Base-by-base conservation (phyloP, 2,113 vertebrate genomes). In the Anas platyrhynchos region DNA sequence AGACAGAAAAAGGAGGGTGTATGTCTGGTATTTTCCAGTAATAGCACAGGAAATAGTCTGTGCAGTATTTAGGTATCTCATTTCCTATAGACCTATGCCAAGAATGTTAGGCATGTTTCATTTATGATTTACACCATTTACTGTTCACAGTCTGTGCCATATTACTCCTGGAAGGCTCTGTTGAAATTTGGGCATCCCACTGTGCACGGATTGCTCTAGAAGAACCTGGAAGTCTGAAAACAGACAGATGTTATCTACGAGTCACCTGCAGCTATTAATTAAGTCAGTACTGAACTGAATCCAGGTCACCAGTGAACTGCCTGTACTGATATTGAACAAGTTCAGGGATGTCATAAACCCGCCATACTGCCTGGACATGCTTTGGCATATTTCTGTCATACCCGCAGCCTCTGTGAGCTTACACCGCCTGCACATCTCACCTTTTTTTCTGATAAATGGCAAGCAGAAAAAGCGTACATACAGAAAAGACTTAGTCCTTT, bases 341-440 rank as follows among this genome's bases (percentile, higher is more conserved):
- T 36, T 77, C 58, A 85, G 71, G 67, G 59, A 31, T 89, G 54
- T 43, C 50, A 58, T 10, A 75, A 83, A 44, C 3, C n/a, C 61
- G 7, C 41, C 10, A 0, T 16, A 5, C 12, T 63, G 69, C 32
- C 52, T 50, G 43, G 43, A 29, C 1, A 0, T 14, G 21, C 11
- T 36, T n/a, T 52, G 69, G 17, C 52, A 29, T 11, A 11, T 20
- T 52, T 23, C 25, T 41, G 5, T 34, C 41, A 16, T 22, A 32
- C 11, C 25, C 38, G 25, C 69, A 87, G 41, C 56, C 65, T 16
- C 0, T 2, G 26, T 13, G 43, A 55, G 54, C 79, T 55, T n/a
- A 22, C 22, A 38, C 79, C 72, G 72, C 48, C 72, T 72, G 16
- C 32, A 86, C 6, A 73, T 69, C 44, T 56, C 21, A 10, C 25